Conservation (phyloP, 2,113 vertebrate species). For the Maccullochella peelii region DNA sequence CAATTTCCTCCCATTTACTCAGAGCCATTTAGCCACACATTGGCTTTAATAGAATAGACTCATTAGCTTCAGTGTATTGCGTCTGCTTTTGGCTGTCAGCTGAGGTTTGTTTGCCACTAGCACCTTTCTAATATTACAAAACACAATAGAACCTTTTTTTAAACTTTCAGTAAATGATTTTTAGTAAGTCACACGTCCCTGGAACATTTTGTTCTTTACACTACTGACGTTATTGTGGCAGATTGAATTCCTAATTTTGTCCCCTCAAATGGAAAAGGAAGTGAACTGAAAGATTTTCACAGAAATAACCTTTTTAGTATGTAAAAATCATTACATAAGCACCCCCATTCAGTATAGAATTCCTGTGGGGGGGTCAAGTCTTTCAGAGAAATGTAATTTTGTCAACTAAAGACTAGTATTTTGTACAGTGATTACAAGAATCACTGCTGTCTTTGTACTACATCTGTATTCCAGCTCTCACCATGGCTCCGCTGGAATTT, state of each 20-base stretch:
- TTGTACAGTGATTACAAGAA: neutral
- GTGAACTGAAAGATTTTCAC: neutral
- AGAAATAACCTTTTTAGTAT: neutral
- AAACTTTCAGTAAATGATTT: neutral
- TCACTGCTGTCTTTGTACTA: neutral
- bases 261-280: neutral
- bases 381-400: neutral
- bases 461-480: neutral
- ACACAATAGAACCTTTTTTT: neutral
- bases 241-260: neutral
- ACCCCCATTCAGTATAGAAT: neutral
- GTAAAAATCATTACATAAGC: neutral
- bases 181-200: neutral
- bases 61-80: neutral
- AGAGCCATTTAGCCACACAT: conserved; percentile 12
- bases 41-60: conserved; percentile 30
- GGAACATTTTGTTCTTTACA: neutral
- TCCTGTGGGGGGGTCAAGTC: neutral
- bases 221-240: neutral
- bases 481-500: conserved; percentile 36
- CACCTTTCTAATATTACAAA: neutral
- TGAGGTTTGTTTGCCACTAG: neutral
- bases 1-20: conserved; percentile 47
- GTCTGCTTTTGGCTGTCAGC: neutral
- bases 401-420: neutral